Percentiles rank a stretch among this genome's conserved stretches.
Evolutionary conservation across 2,113 vertebrate species (phyloP).

Genomic region (Phylloscopus trochiloides): DNA sequence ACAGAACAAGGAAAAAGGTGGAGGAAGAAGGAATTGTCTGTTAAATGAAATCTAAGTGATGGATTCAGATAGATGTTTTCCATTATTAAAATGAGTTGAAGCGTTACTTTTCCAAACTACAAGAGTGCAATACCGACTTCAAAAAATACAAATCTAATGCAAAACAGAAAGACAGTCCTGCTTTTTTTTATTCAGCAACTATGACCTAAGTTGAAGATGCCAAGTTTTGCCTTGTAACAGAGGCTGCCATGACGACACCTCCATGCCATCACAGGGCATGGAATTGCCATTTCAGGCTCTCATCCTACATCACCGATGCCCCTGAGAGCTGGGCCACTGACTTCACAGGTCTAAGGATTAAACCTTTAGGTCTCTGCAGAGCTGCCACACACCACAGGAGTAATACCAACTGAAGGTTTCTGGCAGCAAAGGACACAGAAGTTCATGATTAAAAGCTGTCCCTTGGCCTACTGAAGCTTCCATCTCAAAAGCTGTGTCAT

Average conservation of each 20-base stretch:
- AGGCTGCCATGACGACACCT: neutral
- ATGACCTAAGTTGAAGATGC: neutral
- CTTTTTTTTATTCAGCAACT: neutral
- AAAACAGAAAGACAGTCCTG: neutral
- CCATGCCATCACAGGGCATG: neutral
- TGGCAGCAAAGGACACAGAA: neutral
- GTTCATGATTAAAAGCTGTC: neutral
- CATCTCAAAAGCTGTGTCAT: neutral
- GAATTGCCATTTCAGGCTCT: neutral
- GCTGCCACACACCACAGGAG: neutral
- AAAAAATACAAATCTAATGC: neutral
- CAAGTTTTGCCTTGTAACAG: neutral
- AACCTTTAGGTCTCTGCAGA: neutral
- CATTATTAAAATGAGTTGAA: neutral
- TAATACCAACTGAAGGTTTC: neutral
- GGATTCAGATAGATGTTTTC: neutral
- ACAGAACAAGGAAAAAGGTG: neutral
- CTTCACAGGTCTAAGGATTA: neutral
- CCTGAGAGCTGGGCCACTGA: neutral
- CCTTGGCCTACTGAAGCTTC: neutral
- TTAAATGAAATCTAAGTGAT: constrained; percentile 1
- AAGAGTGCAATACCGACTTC: neutral
- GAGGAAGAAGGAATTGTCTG: neutral
- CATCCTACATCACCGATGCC: neutral
- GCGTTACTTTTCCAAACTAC: neutral